Percentiles rank a stretch among this genome's conserved stretches.
phyloP scores from a whole-genome alignment of 2,888 invertebrate genomes.

The Trichacis sp. region DNA sequence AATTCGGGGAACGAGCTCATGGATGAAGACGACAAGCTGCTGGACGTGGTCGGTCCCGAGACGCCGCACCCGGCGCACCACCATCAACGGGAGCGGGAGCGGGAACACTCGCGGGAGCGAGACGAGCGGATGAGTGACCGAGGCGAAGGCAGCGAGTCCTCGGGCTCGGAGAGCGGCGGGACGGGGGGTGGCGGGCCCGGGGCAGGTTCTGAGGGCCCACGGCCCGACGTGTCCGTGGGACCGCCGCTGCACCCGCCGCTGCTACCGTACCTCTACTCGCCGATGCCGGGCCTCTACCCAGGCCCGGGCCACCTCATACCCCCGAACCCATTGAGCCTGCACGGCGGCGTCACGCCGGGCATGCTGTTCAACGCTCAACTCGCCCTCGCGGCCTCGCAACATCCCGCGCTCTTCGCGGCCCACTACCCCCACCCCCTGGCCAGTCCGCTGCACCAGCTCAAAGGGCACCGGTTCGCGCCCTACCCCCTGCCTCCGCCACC shows the following conservation, averaged over 20 bases:
- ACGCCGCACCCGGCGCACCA: slow-evolving; percentile 78
- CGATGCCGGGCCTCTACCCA: slow-evolving; percentile 82
- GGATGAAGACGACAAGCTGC: slow-evolving; percentile 86
- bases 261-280: slow-evolving; percentile 93
- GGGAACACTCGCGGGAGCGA: slow-evolving; percentile 63
- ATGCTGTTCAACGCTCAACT: slow-evolving; percentile 90
- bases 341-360: slow-evolving; percentile 83
- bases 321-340: slow-evolving; percentile 75
- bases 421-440: slow-evolving; percentile 80
- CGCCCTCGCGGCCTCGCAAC: slow-evolving; percentile 84
- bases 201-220: slow-evolving; percentile 75
- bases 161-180: slow-evolving; percentile 71
- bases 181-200: slow-evolving; percentile 56
- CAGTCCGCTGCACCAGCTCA: slow-evolving; percentile 77
- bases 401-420: slow-evolving; percentile 77
- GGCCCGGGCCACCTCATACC: slow-evolving; percentile 78
- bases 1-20: slow-evolving; percentile 64
- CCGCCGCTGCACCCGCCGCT: slow-evolving; percentile 93
- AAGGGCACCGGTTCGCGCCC: slow-evolving; percentile 88
- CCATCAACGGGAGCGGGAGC: slow-evolving; percentile 55
- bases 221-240: slow-evolving; percentile 93
- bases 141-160: slow-evolving; percentile 65
- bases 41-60: slow-evolving; percentile 91
- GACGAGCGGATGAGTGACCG: slow-evolving; percentile 65
- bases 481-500: slow-evolving; percentile 78